Evolutionary conservation across 2,888 invertebrate genomes (phyloP), one percentile per base, ranked within the genome.

Genomic region (Oscheius sp.): DNA sequence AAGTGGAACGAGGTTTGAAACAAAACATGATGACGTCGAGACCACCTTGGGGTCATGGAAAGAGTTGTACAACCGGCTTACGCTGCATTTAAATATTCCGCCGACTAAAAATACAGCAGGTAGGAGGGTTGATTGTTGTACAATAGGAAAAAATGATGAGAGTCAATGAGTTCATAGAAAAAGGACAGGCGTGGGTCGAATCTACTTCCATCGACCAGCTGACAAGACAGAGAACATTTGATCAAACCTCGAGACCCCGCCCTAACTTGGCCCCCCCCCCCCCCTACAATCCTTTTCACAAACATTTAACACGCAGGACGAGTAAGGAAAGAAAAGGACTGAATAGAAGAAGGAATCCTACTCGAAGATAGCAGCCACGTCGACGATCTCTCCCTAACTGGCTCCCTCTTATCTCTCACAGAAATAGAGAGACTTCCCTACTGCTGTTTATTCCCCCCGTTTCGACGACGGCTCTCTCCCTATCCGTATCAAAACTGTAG

Each of bases 241-340:
- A n/a, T n/a, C n/a, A n/a, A n/a, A n/a, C 51, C 51, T 26, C 30
- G n/a, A n/a, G n/a, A n/a, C 12, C 28, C n/a, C 28, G 33, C 17
- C 54, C 54, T 17, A 54, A 54, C 54, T 54, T 54, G 54, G 54
- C 54, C 54, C 33, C 33, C n/a, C n/a, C n/a, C n/a, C n/a, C n/a
- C n/a, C n/a, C n/a, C n/a, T n/a, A 22, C 32, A 54, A 54, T 32
- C 54, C 24, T 12, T 54, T 54, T 54, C n/a, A 33, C 54, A 54
- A 54, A 54, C 33, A 54, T 33, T 54, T 30, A 47, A 36, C 14
- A 9, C 14, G 36, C 36, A 9, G 8, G 14, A 14, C 8, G 14
- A 36, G 8, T 36, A 8, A 9, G 36, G 36, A 36, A 36, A 9
- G 36, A 14, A 36, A 36, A 36, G 36, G 14, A 36, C 14, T 14